Evolutionary conservation across 1,140 invertebrate genomes (phyloP), one percentile per base, ranked within the genome.

Genomic region (Meloidogyne floridensis): DNA sequence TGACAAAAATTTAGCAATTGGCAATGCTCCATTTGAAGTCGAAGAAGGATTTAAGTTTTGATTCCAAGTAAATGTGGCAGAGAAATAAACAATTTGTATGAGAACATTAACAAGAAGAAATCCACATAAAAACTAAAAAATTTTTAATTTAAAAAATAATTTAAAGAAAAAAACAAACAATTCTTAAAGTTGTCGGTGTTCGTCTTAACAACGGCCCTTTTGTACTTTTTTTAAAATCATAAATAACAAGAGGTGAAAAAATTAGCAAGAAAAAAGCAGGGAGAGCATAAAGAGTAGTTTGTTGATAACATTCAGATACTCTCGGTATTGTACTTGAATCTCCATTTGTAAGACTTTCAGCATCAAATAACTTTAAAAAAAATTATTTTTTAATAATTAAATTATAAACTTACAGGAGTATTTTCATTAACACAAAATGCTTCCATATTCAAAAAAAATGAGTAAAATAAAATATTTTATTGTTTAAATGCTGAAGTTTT

Each of bases 271-370:
- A 89, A 32, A 84, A 51, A 13, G 78, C 86, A 7, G 88, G 88
- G 11, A 90, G 72, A 84, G 85, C 89, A n/a, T 89, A 82, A 20
- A 89, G 80, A 5, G 87, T 71, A 7, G 88, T 89, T 75, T 89
- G 88, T 72, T 88, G 87, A 65, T 90, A 87, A 72, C 88, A 89
- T 79, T 81, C 81, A 3, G 87, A 82, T 10, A 89, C 54, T 7
- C 80, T 76, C 10, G 88, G 88, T 65, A 65, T 65, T 65, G 59
- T 65, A 65, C n/a, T 65, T 65, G 59, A 65, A 89, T 47, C 71
- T 18, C 53, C 32, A 42, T 77, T 56, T n/a, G 4, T 54, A n/a
- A 74, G 15, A 54, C n/a, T 74, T 47, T 13, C 53, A 15, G n/a
- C 18, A 47, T 13, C 18, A 54, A 74, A 74, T 74, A 74, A 74